These are phyloP conservation scores for Rynchops niger DNA, from an alignment of 2,113 vertebrate genomes.

Conservation along the genomic window DNA sequence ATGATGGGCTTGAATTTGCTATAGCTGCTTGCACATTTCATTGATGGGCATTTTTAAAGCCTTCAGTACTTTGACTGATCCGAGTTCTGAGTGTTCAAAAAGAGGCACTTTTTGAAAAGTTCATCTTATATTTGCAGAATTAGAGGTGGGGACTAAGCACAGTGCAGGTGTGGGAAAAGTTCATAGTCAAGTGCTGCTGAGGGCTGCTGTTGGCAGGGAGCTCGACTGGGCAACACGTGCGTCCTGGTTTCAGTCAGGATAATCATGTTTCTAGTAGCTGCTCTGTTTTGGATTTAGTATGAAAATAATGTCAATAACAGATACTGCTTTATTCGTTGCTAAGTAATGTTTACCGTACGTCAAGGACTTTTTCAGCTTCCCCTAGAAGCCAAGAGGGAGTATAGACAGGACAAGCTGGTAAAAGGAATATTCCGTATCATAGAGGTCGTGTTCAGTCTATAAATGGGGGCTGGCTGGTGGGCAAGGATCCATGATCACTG, in stretches of 20 bases:
- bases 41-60: neutral
- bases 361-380: neutral
- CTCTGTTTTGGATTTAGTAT: neutral
- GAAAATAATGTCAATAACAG: neutral
- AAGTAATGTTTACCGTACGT: neutral
- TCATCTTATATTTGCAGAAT: neutral
- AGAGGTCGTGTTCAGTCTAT: neutral
- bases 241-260: neutral
- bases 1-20: neutral
- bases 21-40: neutral
- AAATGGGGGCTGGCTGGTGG: neutral
- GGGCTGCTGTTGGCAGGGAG: neutral
- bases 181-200: neutral
- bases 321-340: neutral
- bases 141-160: neutral
- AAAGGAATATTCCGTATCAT: neutral
- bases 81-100: neutral
- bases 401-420: neutral
- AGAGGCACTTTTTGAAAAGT: neutral
- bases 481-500: neutral
- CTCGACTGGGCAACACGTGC: fast-evolving
- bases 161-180: neutral
- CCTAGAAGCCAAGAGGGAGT: neutral
- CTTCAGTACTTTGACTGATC: neutral
- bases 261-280: neutral